phyloP scores from a whole-genome alignment of 2,888 invertebrate genomes.

The Nomada flava region DNA sequence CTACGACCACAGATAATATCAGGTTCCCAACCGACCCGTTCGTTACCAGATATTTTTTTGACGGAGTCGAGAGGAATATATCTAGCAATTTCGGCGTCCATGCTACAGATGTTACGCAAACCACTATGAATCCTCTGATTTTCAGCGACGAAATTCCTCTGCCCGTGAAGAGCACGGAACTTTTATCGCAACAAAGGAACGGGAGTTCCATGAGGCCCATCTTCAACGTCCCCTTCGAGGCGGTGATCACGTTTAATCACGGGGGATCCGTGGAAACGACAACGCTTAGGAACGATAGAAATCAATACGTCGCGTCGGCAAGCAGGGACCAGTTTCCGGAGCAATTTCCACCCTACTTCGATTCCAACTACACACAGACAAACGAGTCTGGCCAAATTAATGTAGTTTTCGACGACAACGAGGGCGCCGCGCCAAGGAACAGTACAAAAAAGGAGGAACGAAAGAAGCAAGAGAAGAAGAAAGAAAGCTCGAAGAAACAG shows the following conservation, averaged over 20 bases:
- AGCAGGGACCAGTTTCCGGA: constrained; percentile 67
- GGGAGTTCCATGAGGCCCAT: constrained; percentile 57
- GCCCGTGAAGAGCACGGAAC: constrained; percentile 44
- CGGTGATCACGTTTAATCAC: constrained; percentile 79
- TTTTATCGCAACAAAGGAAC: constrained; percentile 38
- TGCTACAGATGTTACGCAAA: not conserved
- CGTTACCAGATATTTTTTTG: constrained; percentile 45
- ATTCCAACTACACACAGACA: constrained; percentile 57
- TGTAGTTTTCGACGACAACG: constrained; percentile 66
- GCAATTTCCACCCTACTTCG: constrained; percentile 77
- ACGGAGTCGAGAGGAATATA: constrained; percentile 36
- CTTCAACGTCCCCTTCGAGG: constrained; percentile 81
- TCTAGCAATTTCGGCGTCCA: constrained; percentile 15
- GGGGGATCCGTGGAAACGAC: constrained; percentile 57
- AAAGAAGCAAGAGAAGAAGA: constrained; percentile 39
- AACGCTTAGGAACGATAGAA: constrained; percentile 23
- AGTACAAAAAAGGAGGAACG: constrained; percentile 15
- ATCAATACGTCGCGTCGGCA: constrained; percentile 10
- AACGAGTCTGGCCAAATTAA: constrained; percentile 62
- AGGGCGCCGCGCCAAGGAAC: not conserved
- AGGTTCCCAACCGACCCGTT: constrained; percentile 43
- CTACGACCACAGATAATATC: constrained; percentile 14
- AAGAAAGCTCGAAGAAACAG: constrained; percentile 24
- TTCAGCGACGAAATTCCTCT: constrained; percentile 24
- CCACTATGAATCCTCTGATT: not conserved